Percentiles rank a stretch among this genome's conserved stretches.
phyloP scores from a whole-genome alignment of 2,113 vertebrate species.

The Epinephelus cyanopodus region DNA sequence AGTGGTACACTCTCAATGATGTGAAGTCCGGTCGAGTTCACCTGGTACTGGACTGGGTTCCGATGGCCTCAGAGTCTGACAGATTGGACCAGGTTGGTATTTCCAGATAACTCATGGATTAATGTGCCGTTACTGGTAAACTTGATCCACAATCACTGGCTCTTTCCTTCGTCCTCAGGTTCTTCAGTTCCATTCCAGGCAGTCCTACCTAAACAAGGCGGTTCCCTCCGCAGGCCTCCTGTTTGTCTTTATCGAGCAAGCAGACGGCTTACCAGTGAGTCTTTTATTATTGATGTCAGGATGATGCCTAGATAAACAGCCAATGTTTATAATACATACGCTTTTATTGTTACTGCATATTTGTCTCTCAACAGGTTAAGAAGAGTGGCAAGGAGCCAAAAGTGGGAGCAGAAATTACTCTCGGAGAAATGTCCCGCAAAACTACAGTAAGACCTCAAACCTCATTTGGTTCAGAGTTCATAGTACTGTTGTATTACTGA shows the following conservation, averaged over 20 bases:
- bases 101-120: background rate
- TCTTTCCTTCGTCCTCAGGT: slow-evolving; percentile 78
- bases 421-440: slow-evolving; percentile 84
- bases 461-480: background rate
- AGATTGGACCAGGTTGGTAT: slow-evolving; percentile 87
- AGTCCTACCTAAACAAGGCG: slow-evolving; percentile 87
- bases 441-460: slow-evolving; percentile 85
- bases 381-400: slow-evolving; percentile 91
- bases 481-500: background rate
- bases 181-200: slow-evolving; percentile 84
- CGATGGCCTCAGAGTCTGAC: slow-evolving; percentile 76
- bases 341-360: background rate
- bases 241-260: slow-evolving; percentile 89
- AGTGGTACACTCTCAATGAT: slow-evolving; percentile 92
- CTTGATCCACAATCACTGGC: background rate
- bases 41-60: slow-evolving; percentile 89
- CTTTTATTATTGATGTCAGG: background rate
- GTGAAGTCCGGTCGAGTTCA: slow-evolving; percentile 91
- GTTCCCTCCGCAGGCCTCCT: slow-evolving; percentile 88
- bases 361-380: slow-evolving; percentile 83
- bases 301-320: background rate
- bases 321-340: background rate
- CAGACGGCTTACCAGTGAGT: slow-evolving; percentile 88
- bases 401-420: slow-evolving; percentile 84
- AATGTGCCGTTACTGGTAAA: background rate